Evolutionary conservation across 2,888 invertebrate species (phyloP).

Genomic region (Metalampra italica): DNA sequence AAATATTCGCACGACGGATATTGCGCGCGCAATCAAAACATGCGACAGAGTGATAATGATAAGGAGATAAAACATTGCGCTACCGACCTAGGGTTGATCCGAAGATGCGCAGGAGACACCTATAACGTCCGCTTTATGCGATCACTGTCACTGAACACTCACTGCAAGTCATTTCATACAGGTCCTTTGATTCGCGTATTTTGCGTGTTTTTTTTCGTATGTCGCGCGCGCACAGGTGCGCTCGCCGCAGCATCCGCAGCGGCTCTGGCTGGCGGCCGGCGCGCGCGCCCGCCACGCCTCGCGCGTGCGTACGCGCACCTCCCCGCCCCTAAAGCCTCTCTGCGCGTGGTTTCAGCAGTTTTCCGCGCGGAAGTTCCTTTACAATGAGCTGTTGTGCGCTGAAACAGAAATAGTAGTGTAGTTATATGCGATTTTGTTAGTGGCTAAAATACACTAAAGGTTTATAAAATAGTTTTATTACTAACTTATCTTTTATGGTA

Average conservation of each 20-base stretch:
- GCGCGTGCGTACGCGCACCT: conserved; percentile 63
- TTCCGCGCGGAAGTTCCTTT: conserved; percentile 23
- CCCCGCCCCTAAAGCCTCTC: conserved; percentile 54
- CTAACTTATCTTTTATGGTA: no score
- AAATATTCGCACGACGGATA: conserved; percentile 52
- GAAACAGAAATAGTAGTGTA: conserved; percentile 1
- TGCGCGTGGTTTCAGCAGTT: conserved; percentile 33
- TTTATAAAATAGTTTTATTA: no score
- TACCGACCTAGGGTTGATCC: conserved; percentile 68
- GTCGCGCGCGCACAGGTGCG: conserved; percentile 52
- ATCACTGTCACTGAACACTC: conserved; percentile 61
- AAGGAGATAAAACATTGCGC: conserved; percentile 51
- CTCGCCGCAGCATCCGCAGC: conserved; percentile 67
- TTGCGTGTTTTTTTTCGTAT: conserved; percentile 26
- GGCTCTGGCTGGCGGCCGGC: conserved; percentile 54
- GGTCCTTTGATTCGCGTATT: conserved; percentile 8
- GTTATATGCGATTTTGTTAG: not conserved
- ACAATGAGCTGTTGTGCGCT: conserved; percentile 1
- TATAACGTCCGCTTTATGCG: conserved; percentile 24
- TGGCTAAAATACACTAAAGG: no score
- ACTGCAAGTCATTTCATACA: conserved; percentile 50
- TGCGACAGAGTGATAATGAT: conserved; percentile 32
- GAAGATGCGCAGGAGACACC: conserved; percentile 42
- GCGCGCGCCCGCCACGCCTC: conserved; percentile 46
- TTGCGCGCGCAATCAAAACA: conserved; percentile 54